Conservation (phyloP, 2,888 invertebrate species). For the Orchesella flavescens region DNA sequence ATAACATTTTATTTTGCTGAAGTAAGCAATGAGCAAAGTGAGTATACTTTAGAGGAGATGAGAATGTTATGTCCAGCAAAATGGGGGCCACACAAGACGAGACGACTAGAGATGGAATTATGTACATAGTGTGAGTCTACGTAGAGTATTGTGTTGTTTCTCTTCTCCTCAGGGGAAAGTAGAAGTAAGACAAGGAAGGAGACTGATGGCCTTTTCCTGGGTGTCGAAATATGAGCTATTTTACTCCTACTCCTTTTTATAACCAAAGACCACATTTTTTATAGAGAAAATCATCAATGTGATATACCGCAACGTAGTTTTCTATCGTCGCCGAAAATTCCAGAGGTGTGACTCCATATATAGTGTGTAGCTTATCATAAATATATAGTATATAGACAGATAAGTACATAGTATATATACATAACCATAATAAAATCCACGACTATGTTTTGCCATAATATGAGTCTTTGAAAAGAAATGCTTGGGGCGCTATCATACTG, state of each 20-base stretch:
- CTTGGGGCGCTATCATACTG: neutral
- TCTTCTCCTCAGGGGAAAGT: neutral
- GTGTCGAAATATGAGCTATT: slow-evolving; percentile 24
- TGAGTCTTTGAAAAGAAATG: neutral
- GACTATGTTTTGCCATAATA: neutral
- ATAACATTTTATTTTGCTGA: neutral
- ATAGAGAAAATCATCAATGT: too few species aligned
- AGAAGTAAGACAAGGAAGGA: neutral
- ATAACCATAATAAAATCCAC: neutral
- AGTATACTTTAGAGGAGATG: too few species aligned
- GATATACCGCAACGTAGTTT: too few species aligned
- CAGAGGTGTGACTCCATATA: slow-evolving; percentile 10
- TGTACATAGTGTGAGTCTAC: too few species aligned
- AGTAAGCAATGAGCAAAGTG: neutral
- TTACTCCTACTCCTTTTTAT: neutral
- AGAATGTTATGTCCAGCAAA: slow-evolving; percentile 11
- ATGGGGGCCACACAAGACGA: neutral
- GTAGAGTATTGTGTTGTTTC: neutral
- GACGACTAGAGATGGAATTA: too few species aligned
- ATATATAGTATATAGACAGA: too few species aligned
- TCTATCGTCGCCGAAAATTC: neutral
- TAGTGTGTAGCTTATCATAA: too few species aligned
- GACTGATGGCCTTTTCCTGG: slow-evolving; percentile 9
- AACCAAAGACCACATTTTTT: too few species aligned
- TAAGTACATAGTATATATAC: neutral